phyloP scores from a whole-genome alignment of 2,797 vertebrate species.

The Oreortyx pictus region DNA sequence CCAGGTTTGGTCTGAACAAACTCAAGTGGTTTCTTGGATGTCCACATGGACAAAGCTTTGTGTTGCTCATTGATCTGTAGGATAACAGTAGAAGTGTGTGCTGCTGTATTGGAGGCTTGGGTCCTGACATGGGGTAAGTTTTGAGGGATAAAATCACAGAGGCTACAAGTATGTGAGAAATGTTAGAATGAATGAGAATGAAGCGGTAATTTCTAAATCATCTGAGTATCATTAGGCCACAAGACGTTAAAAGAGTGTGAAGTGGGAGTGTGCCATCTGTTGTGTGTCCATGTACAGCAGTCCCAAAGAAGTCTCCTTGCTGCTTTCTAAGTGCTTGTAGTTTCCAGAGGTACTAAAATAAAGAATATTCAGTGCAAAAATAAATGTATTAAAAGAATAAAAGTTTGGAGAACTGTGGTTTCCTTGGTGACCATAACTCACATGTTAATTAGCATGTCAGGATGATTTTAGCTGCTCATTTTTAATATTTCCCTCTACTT shows the following conservation, averaged over 20 bases:
- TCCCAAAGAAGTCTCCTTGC: background rate
- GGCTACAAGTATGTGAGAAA: background rate
- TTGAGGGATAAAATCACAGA: background rate
- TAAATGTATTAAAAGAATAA: background rate
- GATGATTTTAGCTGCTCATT: background rate
- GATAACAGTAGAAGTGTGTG: background rate
- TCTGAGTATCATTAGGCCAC: background rate
- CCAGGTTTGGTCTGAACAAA: conserved; percentile 28
- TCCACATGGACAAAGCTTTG: background rate
- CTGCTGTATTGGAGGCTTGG: background rate
- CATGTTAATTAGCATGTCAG: background rate
- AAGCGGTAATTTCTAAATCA: background rate
- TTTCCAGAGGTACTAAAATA: background rate
- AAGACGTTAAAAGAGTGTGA: background rate
- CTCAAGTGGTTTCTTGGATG: background rate
- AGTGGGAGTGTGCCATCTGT: background rate
- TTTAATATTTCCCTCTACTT: background rate
- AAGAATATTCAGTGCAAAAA: background rate
- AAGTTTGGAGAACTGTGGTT: background rate
- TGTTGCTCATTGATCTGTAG: background rate
- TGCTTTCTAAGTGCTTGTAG: background rate
- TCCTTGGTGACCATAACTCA: background rate
- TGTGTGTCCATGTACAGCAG: background rate
- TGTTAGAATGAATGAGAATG: background rate
- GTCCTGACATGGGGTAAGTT: background rate